Conservation (phyloP, 2,113 vertebrate genomes). For the Scomber scombrus region DNA sequence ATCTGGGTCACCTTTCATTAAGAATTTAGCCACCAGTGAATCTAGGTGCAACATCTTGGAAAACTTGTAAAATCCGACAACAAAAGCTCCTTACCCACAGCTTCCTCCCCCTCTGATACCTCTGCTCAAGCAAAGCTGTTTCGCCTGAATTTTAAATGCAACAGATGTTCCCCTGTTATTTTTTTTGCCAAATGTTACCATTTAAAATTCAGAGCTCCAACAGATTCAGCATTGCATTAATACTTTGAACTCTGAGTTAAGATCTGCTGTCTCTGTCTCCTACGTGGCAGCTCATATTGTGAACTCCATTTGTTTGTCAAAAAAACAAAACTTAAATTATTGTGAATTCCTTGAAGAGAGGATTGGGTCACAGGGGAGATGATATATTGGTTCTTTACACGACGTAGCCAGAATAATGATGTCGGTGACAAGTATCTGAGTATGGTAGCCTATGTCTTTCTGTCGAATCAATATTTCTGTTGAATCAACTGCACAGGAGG, state of each 20-base stretch:
- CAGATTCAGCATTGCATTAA: slow-evolving; percentile 3
- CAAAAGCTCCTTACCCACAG: slow-evolving; percentile 28
- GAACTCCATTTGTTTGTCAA: slow-evolving; percentile 29
- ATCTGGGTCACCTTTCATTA: slow-evolving; percentile 67
- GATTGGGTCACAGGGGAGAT: slow-evolving; percentile 37
- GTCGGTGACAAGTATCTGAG: slow-evolving; percentile 36
- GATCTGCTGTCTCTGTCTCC: not conserved
- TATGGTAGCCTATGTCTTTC: slow-evolving; percentile 27
- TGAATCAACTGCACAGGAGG: slow-evolving; percentile 58
- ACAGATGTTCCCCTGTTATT: slow-evolving; percentile 41
- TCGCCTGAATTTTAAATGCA: slow-evolving; percentile 43
- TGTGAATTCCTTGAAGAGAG: slow-evolving; percentile 23
- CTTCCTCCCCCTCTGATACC: not conserved
- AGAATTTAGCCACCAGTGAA: slow-evolving; percentile 52
- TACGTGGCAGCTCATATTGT: not conserved
- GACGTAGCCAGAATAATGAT: slow-evolving; percentile 53
- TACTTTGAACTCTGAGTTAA: not conserved
- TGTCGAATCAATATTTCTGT: slow-evolving; percentile 62
- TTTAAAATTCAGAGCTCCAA: slow-evolving; percentile 24
- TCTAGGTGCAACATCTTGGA: slow-evolving; percentile 56
- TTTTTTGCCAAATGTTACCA: slow-evolving; percentile 19
- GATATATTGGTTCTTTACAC: slow-evolving; percentile 54
- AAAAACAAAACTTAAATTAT: slow-evolving; percentile 27
- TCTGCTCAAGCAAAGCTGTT: slow-evolving; percentile 27
- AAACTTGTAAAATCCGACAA: slow-evolving; percentile 37